Base-by-base conservation (phyloP, 30 jellyfish, hydroid and myxozoan species). In the Aurelia sp. region DNA sequence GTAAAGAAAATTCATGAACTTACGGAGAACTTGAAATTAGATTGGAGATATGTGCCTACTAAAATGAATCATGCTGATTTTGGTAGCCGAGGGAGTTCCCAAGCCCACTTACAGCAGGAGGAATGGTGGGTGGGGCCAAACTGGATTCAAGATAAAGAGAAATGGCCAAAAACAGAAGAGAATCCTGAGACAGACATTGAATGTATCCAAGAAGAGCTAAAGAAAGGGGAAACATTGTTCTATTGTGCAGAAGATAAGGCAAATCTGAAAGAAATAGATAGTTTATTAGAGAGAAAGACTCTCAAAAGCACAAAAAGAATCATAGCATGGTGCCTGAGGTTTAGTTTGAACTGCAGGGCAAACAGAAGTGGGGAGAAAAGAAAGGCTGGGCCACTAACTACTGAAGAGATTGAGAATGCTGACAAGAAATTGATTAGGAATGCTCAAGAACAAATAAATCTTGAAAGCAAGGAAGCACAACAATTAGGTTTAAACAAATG, bases 381-480 rank as follows among this genome's bases (percentile, higher is more conserved):
- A 15, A 64, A 15, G 3, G 24, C 75, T 64, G 75, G 75, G 33
- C 75, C 75, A 64, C 24, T 64, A 22, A 15, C 75, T 64, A 64
- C 75, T 1, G 75, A 15, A 64, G 75, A 64, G 75, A 64, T 64
- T 15, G 33, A 64, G 75, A 64, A 22, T 33, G n/a, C 33, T 27
- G 33, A 27, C 33, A 27, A 27, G 33, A 27, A 27, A 27, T 64
- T 64, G 33, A 64, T 64, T 15, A 64, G 4, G 3, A 64, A 64
- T 15, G 13, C 75, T 64, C 75, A 64, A 64, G 24, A 15, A 4
- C 16, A 21, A 12, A 21, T 64, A 12, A 64, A 64, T 64, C 50
- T 72, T 38, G 84, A 72, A 51, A 72, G 84, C 55, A 72, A 72
- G 40, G 84, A 72, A 38, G 61, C 88, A 21, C 77, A 55, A 38